Evolutionary conservation across 92 coral and sea anemone species (phyloP).

Genomic region (Epizoanthus stellaris): DNA sequence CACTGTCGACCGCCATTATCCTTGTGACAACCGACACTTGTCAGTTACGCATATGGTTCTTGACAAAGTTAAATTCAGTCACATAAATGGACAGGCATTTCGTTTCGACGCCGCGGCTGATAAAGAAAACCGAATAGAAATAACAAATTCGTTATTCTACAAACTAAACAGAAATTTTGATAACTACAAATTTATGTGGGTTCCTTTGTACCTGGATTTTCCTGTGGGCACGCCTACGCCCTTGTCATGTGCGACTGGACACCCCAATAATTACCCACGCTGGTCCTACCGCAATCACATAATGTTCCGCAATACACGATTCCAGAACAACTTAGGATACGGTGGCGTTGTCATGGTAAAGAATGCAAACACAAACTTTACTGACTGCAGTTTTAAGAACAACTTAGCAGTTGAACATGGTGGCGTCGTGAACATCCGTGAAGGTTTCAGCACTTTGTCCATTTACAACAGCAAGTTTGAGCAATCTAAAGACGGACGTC

Average conservation of each 20-base stretch:
- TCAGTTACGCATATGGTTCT: not conserved
- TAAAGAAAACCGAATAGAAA: not conserved
- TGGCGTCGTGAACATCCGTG: conserved; percentile 37
- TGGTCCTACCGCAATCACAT: too few relatives aligned
- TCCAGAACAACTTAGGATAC: conserved; percentile 22
- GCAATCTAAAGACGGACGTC: not conserved
- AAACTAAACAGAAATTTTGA: too few relatives aligned
- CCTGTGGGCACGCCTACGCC: not conserved
- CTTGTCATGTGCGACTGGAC: too few relatives aligned
- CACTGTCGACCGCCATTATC: too few relatives aligned
- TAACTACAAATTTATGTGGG: not conserved
- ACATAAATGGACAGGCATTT: not conserved
- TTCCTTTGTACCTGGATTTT: not conserved
- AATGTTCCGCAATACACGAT: too few relatives aligned
- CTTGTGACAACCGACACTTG: too few relatives aligned
- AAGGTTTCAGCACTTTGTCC: conserved; percentile 46
- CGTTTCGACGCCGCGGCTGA: not conserved
- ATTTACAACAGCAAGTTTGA: conserved; percentile 44
- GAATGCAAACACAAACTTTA: conserved; percentile 37
- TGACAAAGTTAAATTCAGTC: not conserved
- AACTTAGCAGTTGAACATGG: conserved; percentile 33
- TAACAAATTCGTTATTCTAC: not conserved
- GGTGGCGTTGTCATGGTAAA: conserved; percentile 40
- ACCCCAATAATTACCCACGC: too few relatives aligned
- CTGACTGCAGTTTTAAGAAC: conserved; percentile 47